Evolutionary conservation across 2,888 invertebrate species (phyloP).

Genomic region (Athetis lepigone): DNA sequence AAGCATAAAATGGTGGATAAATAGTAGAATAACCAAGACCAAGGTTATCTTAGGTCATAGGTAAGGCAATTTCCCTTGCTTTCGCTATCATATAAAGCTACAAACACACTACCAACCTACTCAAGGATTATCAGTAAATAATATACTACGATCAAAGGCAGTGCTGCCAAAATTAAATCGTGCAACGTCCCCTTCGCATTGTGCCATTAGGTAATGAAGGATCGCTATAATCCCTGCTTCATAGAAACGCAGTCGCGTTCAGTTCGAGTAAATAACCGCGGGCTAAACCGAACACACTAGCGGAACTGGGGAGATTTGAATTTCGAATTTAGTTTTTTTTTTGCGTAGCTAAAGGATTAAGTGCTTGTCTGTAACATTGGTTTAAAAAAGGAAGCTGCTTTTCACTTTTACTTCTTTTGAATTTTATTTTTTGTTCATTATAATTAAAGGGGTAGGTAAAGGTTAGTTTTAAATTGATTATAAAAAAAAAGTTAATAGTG

Average conservation of each 20-base stretch:
- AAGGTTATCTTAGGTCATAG: too few relatives aligned
- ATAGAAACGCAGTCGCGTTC: conserved; percentile 66
- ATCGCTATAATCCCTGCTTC: conserved; percentile 79
- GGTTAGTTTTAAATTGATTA: too few relatives aligned
- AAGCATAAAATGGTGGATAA: too few relatives aligned
- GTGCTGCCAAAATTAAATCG: conserved; percentile 61
- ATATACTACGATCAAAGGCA: conserved; percentile 36
- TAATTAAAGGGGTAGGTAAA: too few relatives aligned
- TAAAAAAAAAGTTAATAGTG: too few relatives aligned
- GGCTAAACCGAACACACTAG: conserved; percentile 69
- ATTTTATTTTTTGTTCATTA: too few relatives aligned
- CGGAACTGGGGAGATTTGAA: conserved; percentile 75
- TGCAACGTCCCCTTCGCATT: conserved; percentile 68
- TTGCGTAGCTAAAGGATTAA: conserved; percentile 25
- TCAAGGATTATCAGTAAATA: conserved; percentile 18
- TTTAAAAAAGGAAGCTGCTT: background rate
- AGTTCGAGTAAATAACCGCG: conserved; percentile 78
- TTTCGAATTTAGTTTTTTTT: conserved; percentile 70
- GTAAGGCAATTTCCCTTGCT: too few relatives aligned
- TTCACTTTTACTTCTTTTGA: too few relatives aligned
- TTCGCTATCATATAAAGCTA: conserved; percentile 3
- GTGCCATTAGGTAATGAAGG: conserved; percentile 80
- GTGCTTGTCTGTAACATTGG: conserved; percentile 7
- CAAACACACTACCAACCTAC: background rate
- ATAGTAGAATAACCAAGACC: too few relatives aligned